Base-by-base conservation (phyloP, 2,113 vertebrate genomes). In the Mungos mungo region DNA sequence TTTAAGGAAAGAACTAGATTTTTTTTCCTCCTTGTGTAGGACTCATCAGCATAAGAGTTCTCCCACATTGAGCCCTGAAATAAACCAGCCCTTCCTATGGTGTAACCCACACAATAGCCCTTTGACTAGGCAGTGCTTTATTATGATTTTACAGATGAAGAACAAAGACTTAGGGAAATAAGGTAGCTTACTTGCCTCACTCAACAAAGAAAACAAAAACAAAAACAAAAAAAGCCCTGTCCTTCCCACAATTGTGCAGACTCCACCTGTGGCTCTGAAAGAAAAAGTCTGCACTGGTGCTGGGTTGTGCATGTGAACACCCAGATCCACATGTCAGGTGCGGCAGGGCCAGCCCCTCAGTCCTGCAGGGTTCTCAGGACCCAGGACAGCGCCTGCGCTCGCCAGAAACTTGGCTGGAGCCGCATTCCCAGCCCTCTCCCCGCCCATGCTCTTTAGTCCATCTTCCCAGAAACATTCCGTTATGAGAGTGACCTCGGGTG, bases 281-380 rank as follows among this genome's bases (percentile, higher is more conserved):
- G 69, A n/a, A 88, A 91, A 69, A 77, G 65, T 31, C 84, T n/a
- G 23, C 14, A 9, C 47, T 0, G 54, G 54, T 27, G 2, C 31
- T 50, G 13, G n/a, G 23, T 27, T 45, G 47, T 1, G 12, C 77
- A 5, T 0, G 4, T 13, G 29, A 54, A 69, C 12, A 3, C 3
- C 3, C 71, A 38, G 13, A 27, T 33, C 23, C 71, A 1, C 69
- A 1, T 9, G 16, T 68, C 35, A 0, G 7, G 1, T 5, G 25
- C 0, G 19, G 16, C 7, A 18, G 60, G 3, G 52, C 60, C 84
- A 68, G 38, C 38, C 21, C 7, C 0, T 5, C 52, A 4, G 41
- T 63, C 50, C 41, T 4, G 0, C 57, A 0, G 87, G 27, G n/a
- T 41, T 76, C 41, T 2, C 14, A 18, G 31, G 18, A 63, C 35